Evolutionary conservation across 2,113 vertebrate genomes (phyloP), one percentile per base, ranked within the genome.

Genomic region (Pyrgilauda ruficollis): DNA sequence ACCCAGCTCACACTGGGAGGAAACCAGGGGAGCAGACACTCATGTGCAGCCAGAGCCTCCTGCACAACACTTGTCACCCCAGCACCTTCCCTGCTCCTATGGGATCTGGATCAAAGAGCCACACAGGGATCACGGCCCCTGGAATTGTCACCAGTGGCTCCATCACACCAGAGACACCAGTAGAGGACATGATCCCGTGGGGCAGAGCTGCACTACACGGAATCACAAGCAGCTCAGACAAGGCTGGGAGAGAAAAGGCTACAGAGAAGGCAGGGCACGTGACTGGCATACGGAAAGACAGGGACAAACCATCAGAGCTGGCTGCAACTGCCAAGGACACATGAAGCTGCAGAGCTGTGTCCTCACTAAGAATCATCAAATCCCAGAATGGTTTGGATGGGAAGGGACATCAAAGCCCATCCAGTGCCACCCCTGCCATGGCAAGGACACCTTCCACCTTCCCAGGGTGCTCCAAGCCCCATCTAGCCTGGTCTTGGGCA

Each of bases 121-220:
- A 46, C 3, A 7, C 10, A 41, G 6, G 2, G 1, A 56, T 14
- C 50, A 27, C 1, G 0, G 35, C 15, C 41, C 53, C 7, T 13
- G 41, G 30, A 94, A 78, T 0, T 13, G 19, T 3, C 61, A 61
- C 2, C 30, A 15, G 66, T 1, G 2, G 14, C 70, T 33, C 50
- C 52, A 21, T 6, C 6, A 11, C 46, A 47, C 17, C 75, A 64
- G 30, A 62, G 27, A 47, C 46, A 44, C 18, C 1, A 3, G 41
- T 0, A 15, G 9, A 35, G 70, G 2, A 5, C 23, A 39, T 61
- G 84, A 89, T 5, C 47, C 31, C 28, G 31, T 3, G 2, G 14
- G 8, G 20, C 0, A 84, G 58, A 33, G 52, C 31, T 28, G 68
- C 24, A 56, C 13, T 23, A 41, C 35, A 15, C 1, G 10, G 69